phyloP scores from a whole-genome alignment of 2,113 vertebrate genomes.

The Neopipo cinnamomea region DNA sequence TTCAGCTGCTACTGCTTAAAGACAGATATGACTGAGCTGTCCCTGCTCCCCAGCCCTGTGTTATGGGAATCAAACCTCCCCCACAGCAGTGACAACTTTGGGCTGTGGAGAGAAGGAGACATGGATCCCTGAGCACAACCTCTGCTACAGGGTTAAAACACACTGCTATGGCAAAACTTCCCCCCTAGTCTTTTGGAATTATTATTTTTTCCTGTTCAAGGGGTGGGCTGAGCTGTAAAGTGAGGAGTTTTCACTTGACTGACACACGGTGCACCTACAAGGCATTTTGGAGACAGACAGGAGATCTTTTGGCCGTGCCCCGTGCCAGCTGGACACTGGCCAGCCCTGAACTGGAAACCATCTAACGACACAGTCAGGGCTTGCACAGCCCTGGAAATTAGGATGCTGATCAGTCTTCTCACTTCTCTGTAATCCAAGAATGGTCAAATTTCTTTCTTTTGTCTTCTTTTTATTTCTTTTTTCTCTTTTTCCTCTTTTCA shows the following conservation, averaged over 20 bases:
- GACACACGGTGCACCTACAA: accelerated
- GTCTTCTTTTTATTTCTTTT: neutral
- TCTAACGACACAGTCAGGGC: neutral
- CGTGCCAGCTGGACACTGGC: neutral
- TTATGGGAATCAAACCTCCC: neutral
- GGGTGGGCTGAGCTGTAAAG: neutral
- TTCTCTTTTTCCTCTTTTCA: accelerated
- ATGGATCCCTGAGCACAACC: accelerated
- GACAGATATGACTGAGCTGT: neutral
- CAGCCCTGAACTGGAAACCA: neutral
- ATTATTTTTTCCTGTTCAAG: neutral
- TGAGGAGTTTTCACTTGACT: accelerated
- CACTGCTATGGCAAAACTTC: neutral
- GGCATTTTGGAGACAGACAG: accelerated
- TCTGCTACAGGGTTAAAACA: neutral
- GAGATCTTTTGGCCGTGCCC: neutral
- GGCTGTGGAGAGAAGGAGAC: neutral
- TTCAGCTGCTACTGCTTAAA: neutral
- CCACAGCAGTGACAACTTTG: neutral
- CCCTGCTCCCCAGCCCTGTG: accelerated
- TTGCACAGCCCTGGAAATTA: neutral
- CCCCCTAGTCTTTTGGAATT: neutral
- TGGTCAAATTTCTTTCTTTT: neutral
- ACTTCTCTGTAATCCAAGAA: neutral
- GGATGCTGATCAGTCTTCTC: neutral